Base-by-base conservation (phyloP, 2,888 invertebrate species). In the Thelaira solivaga region DNA sequence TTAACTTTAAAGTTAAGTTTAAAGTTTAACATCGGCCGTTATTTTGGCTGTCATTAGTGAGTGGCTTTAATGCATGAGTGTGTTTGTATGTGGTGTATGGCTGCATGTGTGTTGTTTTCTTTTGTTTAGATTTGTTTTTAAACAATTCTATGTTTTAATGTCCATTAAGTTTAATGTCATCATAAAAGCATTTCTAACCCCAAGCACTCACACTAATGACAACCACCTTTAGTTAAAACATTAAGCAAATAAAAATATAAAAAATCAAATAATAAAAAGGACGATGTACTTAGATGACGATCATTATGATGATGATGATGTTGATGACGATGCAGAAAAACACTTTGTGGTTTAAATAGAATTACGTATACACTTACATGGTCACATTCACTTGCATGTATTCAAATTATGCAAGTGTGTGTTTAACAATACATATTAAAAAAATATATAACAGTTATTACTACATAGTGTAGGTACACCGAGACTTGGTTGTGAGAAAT, bases 131-230 rank as follows among this genome's bases (percentile, higher is more conserved):
- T 71, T 71, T 71, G 74, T 74, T 69, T 78, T 65, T 39, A 53
- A 74, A 65, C 41, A 74, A 67, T 78, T 67, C 53, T 55, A 64
- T 68, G 34, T 73, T 80, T 78, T 76, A 80, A 80, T 80, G 80
- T 79, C 80, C 74, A 76, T 81, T 81, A 77, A 77, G 76, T 80
- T 80, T 81, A 80, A 81, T 81, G 80, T 77, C 80, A 75, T 77
- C 75, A 77, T 81, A 80, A 81, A 81, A 81, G 67, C 73, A 71
- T 80, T 80, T 80, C 64, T 71, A 81, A 80, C 75, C 75, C 71
- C 64, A 67, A 76, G 71, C 67, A 31, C 68, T 61, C 67, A 75
- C 67, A 61, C 74, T 61, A 75, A 75, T 53, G 61, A 67, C 51
- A 71, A 62, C 76, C 62, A 76, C 68, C 69, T 76, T 72, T 61